These are phyloP conservation scores for Kuschelorhynchus macadamiae DNA, from an alignment of 2,888 invertebrate species.

Conservation along the genomic window DNA sequence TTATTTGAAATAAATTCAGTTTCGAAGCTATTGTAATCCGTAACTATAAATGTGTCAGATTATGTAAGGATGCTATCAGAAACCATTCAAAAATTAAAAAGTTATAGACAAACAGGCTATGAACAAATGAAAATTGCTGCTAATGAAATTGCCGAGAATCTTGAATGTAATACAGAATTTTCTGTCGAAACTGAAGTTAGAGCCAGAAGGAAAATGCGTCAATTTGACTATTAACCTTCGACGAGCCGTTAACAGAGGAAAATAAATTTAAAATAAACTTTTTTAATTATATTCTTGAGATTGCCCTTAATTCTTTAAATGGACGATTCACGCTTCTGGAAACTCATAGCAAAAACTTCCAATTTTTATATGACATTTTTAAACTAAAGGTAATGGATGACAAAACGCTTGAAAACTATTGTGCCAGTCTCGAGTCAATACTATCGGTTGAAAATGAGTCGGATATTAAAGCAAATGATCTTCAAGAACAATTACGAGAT, in stretches of 20 bases:
- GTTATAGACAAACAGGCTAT: neutral
- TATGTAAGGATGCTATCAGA: conserved; percentile 1
- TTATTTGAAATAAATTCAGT: conserved; percentile 50
- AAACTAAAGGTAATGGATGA: conserved; percentile 39
- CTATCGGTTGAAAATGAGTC: conserved; percentile 46
- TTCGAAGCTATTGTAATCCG: conserved; percentile 46
- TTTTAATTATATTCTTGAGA: conserved; percentile 42
- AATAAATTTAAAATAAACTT: conserved; percentile 45
- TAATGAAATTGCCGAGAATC: conserved; percentile 47
- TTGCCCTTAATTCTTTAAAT: conserved; percentile 39
- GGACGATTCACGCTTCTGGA: conserved; percentile 41
- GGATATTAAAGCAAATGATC: conserved; percentile 43
- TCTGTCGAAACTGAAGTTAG: conserved; percentile 43
- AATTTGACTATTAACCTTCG: conserved; percentile 41
- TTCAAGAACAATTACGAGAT: conserved; percentile 44
- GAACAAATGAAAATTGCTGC: conserved; percentile 44
- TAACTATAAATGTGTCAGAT: neutral
- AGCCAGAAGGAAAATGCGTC: conserved; percentile 47
- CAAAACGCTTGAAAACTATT: conserved; percentile 47
- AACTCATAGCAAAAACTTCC: conserved; percentile 41
- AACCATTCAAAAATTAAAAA: neutral
- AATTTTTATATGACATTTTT: conserved; percentile 41
- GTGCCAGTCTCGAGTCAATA: conserved; percentile 39
- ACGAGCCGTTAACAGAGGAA: conserved; percentile 45
- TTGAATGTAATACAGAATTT: conserved; percentile 46